Base-by-base conservation (phyloP, 2,888 invertebrate genomes). In the Lypha dubia region DNA sequence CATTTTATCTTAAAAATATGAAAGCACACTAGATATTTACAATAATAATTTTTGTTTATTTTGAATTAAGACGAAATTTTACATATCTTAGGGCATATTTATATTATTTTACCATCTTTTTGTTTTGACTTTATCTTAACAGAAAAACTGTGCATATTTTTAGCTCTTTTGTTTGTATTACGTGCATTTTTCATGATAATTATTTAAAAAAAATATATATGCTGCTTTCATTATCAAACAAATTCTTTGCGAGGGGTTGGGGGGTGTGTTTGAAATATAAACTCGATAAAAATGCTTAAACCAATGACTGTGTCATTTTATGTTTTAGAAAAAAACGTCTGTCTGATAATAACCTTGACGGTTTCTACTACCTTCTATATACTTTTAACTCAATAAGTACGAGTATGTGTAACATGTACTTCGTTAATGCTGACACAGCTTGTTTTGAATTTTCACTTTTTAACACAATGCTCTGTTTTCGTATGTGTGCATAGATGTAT, bases 271-370 rank as follows among this genome's bases (percentile, higher is more conserved):
- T 15, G 9, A 51, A 13, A 22, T 7, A 20, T 0, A 20, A 49
- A 22, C 49, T 15, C n/a, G 9, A 44, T n/a, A 44, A 44, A n/a
- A 15, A 15, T 20, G 22, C 22, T 22, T 1, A 22, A 62, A 51
- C 41, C 22, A 63, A 53, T 49, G 51, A 53, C 60, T 80, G 74
- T 74, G 68, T 53, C 74, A 74, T 74, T 68, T 68, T 62, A 80
- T 74, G 67, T 41, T 74, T 44, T 7, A 68, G 15, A 20, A 68
- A 11, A 20, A 58, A 60, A n/a, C n/a, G 53, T 62, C 20, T n/a
- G 22, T 68, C 51, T 68, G 28, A 22, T 68, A 53, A 62, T 74
- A 62, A 75, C 80, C 80, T 80, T 80, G 80, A 68, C 60, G 73
- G 60, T 41, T 38, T 68, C 15, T 53, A 49, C 22, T n/a, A n/a